Base-by-base conservation (phyloP, 2,888 invertebrate species). In the Cremastobaeus sp. region DNA sequence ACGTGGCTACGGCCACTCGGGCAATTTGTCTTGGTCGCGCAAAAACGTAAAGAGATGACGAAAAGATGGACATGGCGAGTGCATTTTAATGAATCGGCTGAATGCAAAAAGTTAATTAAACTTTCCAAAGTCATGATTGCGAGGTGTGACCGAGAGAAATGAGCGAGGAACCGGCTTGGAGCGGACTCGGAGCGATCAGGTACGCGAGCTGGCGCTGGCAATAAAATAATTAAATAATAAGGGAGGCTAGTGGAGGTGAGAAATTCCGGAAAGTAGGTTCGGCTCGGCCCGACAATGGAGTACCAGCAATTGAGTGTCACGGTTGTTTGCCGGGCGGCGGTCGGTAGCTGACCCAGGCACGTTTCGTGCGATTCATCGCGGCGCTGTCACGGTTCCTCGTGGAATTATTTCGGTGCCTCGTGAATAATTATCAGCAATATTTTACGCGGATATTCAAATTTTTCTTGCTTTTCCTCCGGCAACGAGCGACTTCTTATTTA, bases 141-240 rank as follows among this genome's bases (percentile, higher is more conserved):
- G 59, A 72, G 41, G 64, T 45, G 60, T 20, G 69, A 52, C 28
- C 52, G 17, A 57, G 32, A 50, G 32, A 48, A 48, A 48, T 39
- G 50, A 48, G 39, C 14, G 37, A 47, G 47, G 41, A 66, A 60
- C 60, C 65, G 65, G 66, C 54, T 60, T 28, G 17, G 28, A 47
- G 47, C 25, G 25, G 14, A 37, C 17, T 25, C 17, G 37, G 9
- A 11, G 12, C 37, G 30, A 55, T 73, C 73, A 73, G 68, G 73
- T 73, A 68, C 39, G 21, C 47, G 11, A 12, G 14, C 37, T 32
- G 37, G 11, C 6, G 21, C 60, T 57, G 72, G 70, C 70, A 34
- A 65, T 74, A 72, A 70, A 76, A 70, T 74, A 66, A 76, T 76
- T 50, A 68, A 74, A 69, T 69, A 66, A 73, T 68, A 57, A 62